A percentile compares a stretch with the other conserved stretches of the same genome.
These are phyloP conservation scores for Arremon brunneinucha DNA, from an alignment of 2,797 vertebrate genomes.

Conservation along the genomic window DNA sequence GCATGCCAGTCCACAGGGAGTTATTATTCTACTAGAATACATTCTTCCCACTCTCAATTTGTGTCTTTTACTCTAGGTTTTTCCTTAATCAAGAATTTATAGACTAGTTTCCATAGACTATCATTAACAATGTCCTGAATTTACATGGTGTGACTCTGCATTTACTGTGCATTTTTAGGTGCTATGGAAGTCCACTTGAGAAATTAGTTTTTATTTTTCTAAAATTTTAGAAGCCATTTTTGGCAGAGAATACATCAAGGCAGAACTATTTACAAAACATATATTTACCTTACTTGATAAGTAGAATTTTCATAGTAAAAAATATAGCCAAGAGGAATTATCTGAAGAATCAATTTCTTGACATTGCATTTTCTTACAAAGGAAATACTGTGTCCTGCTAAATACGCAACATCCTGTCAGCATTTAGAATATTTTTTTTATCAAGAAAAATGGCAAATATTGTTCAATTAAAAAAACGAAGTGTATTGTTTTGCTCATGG, in stretches of 20 bases:
- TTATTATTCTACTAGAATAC: background rate
- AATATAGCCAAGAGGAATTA: background rate
- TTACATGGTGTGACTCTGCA: background rate
- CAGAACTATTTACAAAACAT: background rate
- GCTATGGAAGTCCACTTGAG: background rate
- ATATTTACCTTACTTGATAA: background rate
- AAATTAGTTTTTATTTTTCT: background rate
- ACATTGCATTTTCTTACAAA: background rate
- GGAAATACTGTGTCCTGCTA: background rate
- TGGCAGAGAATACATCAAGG: background rate
- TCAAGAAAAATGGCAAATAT: background rate
- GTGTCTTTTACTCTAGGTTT: background rate
- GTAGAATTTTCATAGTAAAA: background rate
- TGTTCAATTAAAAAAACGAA: background rate
- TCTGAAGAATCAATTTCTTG: background rate
- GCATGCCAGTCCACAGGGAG: background rate
- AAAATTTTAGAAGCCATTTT: background rate
- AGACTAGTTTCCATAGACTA: background rate
- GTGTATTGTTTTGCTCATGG: background rate
- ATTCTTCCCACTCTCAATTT: background rate
- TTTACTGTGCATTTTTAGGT: background rate
- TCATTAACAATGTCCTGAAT: background rate
- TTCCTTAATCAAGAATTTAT: background rate
- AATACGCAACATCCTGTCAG: background rate
- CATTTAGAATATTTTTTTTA: background rate